Evolutionary conservation across 30 jellyfish, hydroid and myxozoan species (phyloP), one percentile per base, ranked within the genome.

Genomic region (Phacellophora camtschatica): DNA sequence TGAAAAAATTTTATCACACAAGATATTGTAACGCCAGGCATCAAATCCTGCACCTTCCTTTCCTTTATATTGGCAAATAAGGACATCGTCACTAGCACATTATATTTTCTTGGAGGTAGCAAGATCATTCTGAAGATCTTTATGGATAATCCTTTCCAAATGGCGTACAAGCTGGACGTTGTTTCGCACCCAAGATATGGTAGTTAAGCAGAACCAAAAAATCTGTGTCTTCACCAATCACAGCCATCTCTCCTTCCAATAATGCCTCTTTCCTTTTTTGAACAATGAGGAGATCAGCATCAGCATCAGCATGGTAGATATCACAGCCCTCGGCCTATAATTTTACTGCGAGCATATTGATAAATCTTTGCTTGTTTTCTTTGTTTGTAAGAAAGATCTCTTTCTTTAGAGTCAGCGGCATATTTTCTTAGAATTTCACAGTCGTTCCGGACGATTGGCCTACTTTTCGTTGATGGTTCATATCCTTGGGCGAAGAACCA

Each of bases 161-260:
- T 66, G 70, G 87, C 87, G 39, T 18, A 82, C 49, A 69, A 28
- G 63, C 94, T 65, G 6, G 94, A 82, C 3, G 94, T 82, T 15
- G 94, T 82, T 56, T 82, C 87, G 59, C 94, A 82, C 70, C 88
- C 81, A 13, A 82, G 81, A 82, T n/a, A n/a, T 83, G 77, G 55
- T 68, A 57, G 24, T 51, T n/a, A 36, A 70, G 95, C 62, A 56
- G 46, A 29, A 83, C 58, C 1, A 83, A 54, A 74, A 83, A 35
- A 57, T 83, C 81, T 36, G 66, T 36, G 81, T 66, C 95, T 71
- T 83, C 88, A 53, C 95, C 95, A 22, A 83, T 37, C 62, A 83
- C 84, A 0, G 74, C 89, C 28, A 66, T 57, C 46, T 29, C 75
- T 41, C 5, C 74, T 33, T 68, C 68, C 74, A 46, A 1, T 71